These are phyloP conservation scores for Eueremaeus valkanovi DNA, from an alignment of 2,888 invertebrate species.

Conservation along the genomic window DNA sequence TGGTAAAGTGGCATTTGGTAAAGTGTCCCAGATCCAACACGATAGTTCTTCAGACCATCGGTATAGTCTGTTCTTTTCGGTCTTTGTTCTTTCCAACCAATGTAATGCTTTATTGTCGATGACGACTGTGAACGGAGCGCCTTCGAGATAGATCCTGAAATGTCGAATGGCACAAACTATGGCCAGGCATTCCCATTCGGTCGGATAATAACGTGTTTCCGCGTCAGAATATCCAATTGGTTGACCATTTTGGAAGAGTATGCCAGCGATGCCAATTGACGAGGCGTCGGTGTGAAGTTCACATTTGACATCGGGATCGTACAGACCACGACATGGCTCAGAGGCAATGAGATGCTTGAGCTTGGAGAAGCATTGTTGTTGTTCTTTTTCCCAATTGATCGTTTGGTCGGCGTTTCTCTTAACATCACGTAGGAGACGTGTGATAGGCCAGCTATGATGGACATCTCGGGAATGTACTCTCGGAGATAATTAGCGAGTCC, in stretches of 20 bases:
- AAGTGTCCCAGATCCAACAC: too few species aligned
- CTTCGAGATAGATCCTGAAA: constrained; percentile 33
- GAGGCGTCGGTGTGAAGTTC: constrained; percentile 31
- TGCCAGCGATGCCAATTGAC: background rate
- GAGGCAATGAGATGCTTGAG: background rate
- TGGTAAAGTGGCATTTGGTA: too few species aligned
- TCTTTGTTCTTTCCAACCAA: background rate
- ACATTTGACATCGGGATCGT: background rate
- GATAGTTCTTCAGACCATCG: background rate
- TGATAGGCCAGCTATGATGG: too few species aligned
- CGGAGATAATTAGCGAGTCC: constrained; percentile 36
- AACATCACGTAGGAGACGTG: too few species aligned
- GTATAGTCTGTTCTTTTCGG: background rate
- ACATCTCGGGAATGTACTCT: too few species aligned
- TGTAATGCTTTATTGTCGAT: constrained; percentile 35
- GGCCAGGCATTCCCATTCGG: constrained; percentile 30
- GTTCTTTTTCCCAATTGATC: background rate
- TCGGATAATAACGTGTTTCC: background rate
- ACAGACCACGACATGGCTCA: background rate
- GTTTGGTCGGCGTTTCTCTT: background rate
- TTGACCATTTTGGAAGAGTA: background rate
- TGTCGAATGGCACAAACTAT: background rate
- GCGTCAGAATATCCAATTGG: background rate
- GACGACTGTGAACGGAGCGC: background rate
- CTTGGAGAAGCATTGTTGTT: background rate